Conservation (phyloP, 2,888 invertebrate species). For the Macrophya annulata region DNA sequence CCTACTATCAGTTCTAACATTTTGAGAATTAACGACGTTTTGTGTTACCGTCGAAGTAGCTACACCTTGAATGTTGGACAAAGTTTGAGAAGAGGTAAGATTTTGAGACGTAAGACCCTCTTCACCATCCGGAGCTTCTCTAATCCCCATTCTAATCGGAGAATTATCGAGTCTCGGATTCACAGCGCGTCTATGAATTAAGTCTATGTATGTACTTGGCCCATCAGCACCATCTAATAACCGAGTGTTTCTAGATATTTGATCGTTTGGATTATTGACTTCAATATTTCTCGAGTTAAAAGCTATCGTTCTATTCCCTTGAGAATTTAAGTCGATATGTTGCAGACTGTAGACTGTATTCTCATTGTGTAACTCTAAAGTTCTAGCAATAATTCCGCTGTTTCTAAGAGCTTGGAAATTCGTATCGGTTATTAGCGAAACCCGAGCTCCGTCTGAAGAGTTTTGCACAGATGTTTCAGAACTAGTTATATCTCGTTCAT, state of each 20-base stretch:
- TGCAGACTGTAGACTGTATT: conserved; percentile 39
- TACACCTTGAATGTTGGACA: conserved; percentile 69
- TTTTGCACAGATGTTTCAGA: conserved; percentile 29
- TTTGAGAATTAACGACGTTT: conserved; percentile 65
- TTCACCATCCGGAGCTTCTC: conserved; percentile 85
- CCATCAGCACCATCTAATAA: conserved; percentile 76
- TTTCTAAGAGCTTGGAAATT: background rate
- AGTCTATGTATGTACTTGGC: conserved; percentile 75
- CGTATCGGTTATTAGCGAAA: background rate
- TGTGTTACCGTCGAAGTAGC: conserved; percentile 59
- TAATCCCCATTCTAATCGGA: conserved; percentile 81
- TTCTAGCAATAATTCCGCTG: conserved; percentile 31
- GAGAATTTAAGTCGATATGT: conserved; percentile 45
- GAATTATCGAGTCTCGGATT: conserved; percentile 76
- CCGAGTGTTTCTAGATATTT: conserved; percentile 71
- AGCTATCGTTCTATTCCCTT: conserved; percentile 31
- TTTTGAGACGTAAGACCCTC: conserved; percentile 81
- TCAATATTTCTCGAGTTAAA: conserved; percentile 33
- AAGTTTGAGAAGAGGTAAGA: conserved; percentile 71
- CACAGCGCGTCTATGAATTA: conserved; percentile 73
- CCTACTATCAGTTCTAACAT: conserved; percentile 60
- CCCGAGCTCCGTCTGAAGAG: conserved; percentile 26
- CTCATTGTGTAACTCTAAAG: conserved; percentile 38
- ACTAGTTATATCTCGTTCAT: conserved; percentile 30
- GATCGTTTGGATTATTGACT: conserved; percentile 62